Evolutionary conservation across 23 tunicate genomes (phyloP), one percentile per base, ranked within the genome.

Genomic region (Clavelina lepadiformis): DNA sequence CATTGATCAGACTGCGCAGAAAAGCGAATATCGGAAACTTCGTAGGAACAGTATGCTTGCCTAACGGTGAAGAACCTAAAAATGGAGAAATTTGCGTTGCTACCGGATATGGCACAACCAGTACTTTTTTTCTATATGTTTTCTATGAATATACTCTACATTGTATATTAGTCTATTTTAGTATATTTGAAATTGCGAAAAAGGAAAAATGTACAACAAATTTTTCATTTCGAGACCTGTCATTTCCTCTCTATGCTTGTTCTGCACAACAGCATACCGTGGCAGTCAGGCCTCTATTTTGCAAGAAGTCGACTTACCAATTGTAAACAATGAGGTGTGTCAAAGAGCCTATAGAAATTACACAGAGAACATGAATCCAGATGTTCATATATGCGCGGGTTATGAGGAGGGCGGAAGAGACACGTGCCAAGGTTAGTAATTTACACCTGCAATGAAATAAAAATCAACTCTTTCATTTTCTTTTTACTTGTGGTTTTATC

Each of bases 11-110:
- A 5, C 65, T 82, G 1, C 35, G 51, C 18, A 31, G 29, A 0
- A 74, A 50, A 7, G 70, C 74, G 24, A 31, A 24, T n/a, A 0
- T 35, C 29, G 41, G 41, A 5, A 36, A 53, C 22, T 77, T 24
- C 54, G 81, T 65, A 7, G 41, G 28, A 18, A 38, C 73, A 18
- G 45, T 51, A 22, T 82, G 89, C 34, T 25, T 82, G 65, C 74
- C 81, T 11, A 30, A 54, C 47, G 81, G 81, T 8, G 73, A 77
- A 56, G 27, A 37, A 26, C 89, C 89, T 8, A 21, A 15, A 11
- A 35, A 30, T 5, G 81, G 68, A 5, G 51, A 74, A 21, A 64
- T 24, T 5, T 82, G 89, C 33, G 59, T 31, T 24, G 65, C 72
- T 0, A 47, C 55, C 28, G 89, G 81, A 36, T 82, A 67, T 55